Base-by-base conservation (phyloP, 1,140 invertebrate genomes). In the Sesamia nonagrioides region DNA sequence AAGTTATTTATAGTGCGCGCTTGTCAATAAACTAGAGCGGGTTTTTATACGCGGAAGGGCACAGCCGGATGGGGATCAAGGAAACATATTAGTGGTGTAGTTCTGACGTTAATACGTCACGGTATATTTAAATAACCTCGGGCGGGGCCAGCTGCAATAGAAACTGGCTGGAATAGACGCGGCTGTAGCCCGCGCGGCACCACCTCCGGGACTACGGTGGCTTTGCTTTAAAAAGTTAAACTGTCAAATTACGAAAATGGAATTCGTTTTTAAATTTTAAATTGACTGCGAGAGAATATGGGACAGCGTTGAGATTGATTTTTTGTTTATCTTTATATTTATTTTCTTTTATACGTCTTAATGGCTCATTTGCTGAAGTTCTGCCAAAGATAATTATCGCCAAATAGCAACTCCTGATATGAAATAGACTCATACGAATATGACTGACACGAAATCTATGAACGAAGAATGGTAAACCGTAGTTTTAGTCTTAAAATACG, bases 71-170 rank as follows among this genome's bases (percentile, higher is more conserved):
- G 63, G 80, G 83, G 85, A 89, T 89, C 88, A 89, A 90, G 89
- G 88, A 91, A 88, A 88, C 82, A 80, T 86, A 84, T 86, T 84
- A 84, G 84, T 85, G 81, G 74, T 80, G 63, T 78, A 87, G 79
- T 82, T 78, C 84, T 85, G 76, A 84, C 80, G 82, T 74, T 77
- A 76, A 83, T 84, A 89, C 91, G 90, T 92, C 89, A 89, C 82
- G 80, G 75, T 82, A 84, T 88, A 89, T 91, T 91, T 90, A 92
- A 91, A 91, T 92, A 91, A 83, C 86, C 86, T 90, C 85, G 88
- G 86, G 86, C 86, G 89, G 85, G 86, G 88, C 85, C 86, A 18
- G 52, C 33, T 40, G 17, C 6, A 40, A 37, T 15, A 37, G n/a
- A 18, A n/a, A 17, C 21, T 52, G 48, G 69, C 78, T 79, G 79